Conservation (phyloP, 2,113 vertebrate genomes). For the Paralichthys olivaceus region DNA sequence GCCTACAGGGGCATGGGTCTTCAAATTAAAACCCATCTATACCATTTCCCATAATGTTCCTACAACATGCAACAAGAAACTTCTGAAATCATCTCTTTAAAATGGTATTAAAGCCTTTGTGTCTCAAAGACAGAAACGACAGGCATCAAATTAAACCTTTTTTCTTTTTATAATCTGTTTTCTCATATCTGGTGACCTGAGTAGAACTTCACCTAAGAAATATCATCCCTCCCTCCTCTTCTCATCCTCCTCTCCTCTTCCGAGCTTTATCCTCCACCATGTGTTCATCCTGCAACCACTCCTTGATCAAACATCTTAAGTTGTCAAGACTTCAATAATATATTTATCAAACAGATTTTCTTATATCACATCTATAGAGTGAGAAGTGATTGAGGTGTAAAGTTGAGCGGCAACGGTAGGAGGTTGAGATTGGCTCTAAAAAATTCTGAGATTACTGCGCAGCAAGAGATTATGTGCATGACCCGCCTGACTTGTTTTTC, state of each 20-base stretch:
- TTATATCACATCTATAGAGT: conserved; percentile 17
- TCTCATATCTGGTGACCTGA: conserved; percentile 48
- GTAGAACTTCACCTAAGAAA: conserved; percentile 38
- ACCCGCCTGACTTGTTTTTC: conserved; percentile 35
- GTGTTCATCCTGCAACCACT: conserved; percentile 39
- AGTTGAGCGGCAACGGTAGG: background rate
- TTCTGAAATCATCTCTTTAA: conserved; percentile 45
- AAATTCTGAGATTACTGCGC: conserved; percentile 34
- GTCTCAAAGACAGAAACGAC: conserved; percentile 23
- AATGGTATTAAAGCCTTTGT: conserved; percentile 33
- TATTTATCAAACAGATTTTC: conserved; percentile 52
- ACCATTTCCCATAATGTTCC: conserved; percentile 13
- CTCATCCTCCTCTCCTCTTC: conserved; percentile 23
- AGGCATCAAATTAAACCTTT: too few relatives aligned
- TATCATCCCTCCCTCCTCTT: conserved; percentile 45
- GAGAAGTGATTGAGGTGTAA: conserved; percentile 16
- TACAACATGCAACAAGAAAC: conserved; percentile 22
- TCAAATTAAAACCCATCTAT: conserved; percentile 48
- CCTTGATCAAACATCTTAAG: conserved; percentile 54
- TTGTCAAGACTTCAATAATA: conserved; percentile 47
- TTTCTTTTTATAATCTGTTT: background rate
- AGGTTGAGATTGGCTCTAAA: conserved; percentile 4
- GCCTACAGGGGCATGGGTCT: conserved; percentile 10
- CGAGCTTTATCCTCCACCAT: conserved; percentile 55
- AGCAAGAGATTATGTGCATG: conserved; percentile 7